phyloP scores from a whole-genome alignment of 2,113 vertebrate genomes.

The Triplophysa siluroides region DNA sequence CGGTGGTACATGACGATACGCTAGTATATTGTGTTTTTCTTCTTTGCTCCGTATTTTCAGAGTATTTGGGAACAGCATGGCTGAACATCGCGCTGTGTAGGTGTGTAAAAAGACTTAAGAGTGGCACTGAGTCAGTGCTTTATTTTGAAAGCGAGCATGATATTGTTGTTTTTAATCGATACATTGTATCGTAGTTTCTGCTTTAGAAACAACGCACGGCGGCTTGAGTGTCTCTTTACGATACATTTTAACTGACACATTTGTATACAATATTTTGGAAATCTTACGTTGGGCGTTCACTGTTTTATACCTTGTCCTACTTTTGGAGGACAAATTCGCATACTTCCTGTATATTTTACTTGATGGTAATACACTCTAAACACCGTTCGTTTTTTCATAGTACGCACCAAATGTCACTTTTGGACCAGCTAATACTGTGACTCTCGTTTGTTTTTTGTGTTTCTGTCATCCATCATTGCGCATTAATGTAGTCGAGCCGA shows the following conservation, averaged over 20 bases:
- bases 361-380: background rate
- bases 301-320: background rate
- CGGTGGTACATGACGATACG: slow-evolving; percentile 12
- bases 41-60: background rate
- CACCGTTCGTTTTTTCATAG: background rate
- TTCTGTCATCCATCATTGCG: background rate
- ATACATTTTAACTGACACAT: background rate
- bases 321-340: background rate
- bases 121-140: background rate
- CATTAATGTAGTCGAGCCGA: background rate
- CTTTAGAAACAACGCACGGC: too few species aligned
- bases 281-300: too few species aligned
- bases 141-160: background rate
- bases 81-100: background rate
- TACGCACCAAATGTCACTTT: background rate
- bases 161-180: background rate
- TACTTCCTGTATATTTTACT: background rate
- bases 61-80: background rate
- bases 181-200: background rate
- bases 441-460: background rate
- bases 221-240: too few species aligned
- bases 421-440: background rate
- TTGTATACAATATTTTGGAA: background rate
- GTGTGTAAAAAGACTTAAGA: background rate
- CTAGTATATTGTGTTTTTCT: background rate